These are phyloP conservation scores for Eumaeus atala DNA, from an alignment of 1,140 invertebrate species.

Conservation along the genomic window DNA sequence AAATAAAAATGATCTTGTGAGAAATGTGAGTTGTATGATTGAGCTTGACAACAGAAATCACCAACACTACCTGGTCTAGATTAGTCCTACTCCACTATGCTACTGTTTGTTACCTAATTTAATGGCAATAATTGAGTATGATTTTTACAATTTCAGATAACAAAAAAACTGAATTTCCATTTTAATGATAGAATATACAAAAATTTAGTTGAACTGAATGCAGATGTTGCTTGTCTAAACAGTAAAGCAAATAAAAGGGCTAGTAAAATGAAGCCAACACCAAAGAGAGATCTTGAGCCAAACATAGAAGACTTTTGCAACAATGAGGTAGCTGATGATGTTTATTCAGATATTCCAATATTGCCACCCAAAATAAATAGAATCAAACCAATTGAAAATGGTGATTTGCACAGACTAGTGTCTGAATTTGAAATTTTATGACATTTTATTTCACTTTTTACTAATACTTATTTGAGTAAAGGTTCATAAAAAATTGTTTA, in stretches of 20 bases:
- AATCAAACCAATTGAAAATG: slow-evolving; percentile 41
- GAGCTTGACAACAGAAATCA: too few species aligned
- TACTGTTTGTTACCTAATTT: too few species aligned
- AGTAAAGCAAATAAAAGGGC: slow-evolving; percentile 38
- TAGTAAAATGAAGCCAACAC: slow-evolving; percentile 21
- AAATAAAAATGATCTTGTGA: too few species aligned
- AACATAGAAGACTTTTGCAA: slow-evolving; percentile 66
- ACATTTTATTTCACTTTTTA: slow-evolving; percentile 22
- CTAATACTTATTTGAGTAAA: too few species aligned
- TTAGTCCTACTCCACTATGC: too few species aligned
- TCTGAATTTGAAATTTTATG: slow-evolving; percentile 57
- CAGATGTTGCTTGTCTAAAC: slow-evolving; percentile 38
- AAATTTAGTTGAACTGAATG: slow-evolving; percentile 67
- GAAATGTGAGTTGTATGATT: too few species aligned
- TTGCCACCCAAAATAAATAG: slow-evolving; percentile 52
- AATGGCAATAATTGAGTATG: neutral
- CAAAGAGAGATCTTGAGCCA: slow-evolving; percentile 61
- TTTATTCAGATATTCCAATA: slow-evolving; percentile 43
- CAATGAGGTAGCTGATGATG: slow-evolving; percentile 46
- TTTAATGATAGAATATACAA: slow-evolving; percentile 68
- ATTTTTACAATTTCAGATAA: slow-evolving; percentile 43
- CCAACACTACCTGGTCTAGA: too few species aligned
- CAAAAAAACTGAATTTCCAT: slow-evolving; percentile 66
- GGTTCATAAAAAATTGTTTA: slow-evolving; percentile 6
- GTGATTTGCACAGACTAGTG: slow-evolving; percentile 45